phyloP scores from a whole-genome alignment of 2,113 vertebrate species.

The Trematocara variabile region DNA sequence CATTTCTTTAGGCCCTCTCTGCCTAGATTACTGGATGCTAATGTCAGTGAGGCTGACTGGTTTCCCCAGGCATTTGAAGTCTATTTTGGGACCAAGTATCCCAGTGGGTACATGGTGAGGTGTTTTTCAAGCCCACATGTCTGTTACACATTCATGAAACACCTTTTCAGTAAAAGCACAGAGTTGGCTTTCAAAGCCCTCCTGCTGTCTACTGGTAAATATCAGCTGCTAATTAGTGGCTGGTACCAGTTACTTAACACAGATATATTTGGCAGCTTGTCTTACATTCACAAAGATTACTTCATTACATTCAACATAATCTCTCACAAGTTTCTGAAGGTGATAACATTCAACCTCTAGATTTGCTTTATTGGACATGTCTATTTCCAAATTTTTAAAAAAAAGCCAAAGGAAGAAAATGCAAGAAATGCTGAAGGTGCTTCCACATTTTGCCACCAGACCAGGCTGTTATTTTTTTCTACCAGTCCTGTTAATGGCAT shows the following conservation, averaged over 20 bases:
- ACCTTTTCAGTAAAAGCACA: conserved; percentile 50
- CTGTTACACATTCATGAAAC: conserved; percentile 51
- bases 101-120: conserved; percentile 45
- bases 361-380: not conserved
- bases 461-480: not conserved
- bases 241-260: not conserved
- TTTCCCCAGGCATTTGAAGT: conserved; percentile 11
- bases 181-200: conserved; percentile 47
- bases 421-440: not conserved
- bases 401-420: not conserved
- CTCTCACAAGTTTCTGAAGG: not conserved
- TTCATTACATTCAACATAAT: not conserved
- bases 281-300: not conserved
- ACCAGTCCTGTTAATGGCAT: not conserved
- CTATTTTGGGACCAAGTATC: conserved; percentile 59
- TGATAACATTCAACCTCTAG: not conserved
- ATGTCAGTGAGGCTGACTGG: conserved; percentile 36
- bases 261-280: not conserved
- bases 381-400: not conserved
- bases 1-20: not conserved
- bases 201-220: conserved; percentile 62
- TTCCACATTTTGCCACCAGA: not conserved
- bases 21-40: conserved; percentile 47
- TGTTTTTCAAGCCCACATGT: conserved; percentile 65
- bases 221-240: conserved; percentile 63